Evolutionary conservation across 2,797 vertebrate species (phyloP).

Genomic region (Dipus sagitta): DNA sequence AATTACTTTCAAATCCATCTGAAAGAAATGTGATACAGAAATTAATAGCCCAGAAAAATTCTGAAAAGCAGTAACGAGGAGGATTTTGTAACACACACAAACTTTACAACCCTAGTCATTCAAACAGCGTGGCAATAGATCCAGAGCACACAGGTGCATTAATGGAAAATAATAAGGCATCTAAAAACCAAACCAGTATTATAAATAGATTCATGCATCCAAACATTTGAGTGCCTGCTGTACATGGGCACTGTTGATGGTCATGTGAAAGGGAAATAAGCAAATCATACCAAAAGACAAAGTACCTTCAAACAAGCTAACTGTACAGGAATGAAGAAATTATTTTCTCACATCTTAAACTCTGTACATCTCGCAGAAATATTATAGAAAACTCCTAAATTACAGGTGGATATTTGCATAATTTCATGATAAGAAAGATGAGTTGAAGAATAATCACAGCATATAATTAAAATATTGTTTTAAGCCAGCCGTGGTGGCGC

Average conservation of each 20-base stretch:
- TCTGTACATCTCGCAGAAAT: neutral
- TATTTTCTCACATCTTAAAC: neutral
- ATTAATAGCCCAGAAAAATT: neutral
- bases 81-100: neutral
- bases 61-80: neutral
- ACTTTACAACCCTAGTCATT: neutral
- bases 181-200: neutral
- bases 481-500: too few species aligned
- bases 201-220: neutral
- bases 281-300: neutral
- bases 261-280: neutral
- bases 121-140: neutral
- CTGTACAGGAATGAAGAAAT: neutral
- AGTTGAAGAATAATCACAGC: neutral
- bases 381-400: neutral
- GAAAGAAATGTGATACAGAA: neutral
- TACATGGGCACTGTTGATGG: neutral
- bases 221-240: neutral
- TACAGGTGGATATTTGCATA: neutral
- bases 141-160: neutral
- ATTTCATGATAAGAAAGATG: slow-evolving; percentile 7
- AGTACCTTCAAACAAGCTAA: neutral
- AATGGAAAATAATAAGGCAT: neutral
- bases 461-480: neutral
- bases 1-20: slow-evolving; percentile 31